Conservation (phyloP, 2,888 invertebrate species). For the Noctuana brunneofusca region DNA sequence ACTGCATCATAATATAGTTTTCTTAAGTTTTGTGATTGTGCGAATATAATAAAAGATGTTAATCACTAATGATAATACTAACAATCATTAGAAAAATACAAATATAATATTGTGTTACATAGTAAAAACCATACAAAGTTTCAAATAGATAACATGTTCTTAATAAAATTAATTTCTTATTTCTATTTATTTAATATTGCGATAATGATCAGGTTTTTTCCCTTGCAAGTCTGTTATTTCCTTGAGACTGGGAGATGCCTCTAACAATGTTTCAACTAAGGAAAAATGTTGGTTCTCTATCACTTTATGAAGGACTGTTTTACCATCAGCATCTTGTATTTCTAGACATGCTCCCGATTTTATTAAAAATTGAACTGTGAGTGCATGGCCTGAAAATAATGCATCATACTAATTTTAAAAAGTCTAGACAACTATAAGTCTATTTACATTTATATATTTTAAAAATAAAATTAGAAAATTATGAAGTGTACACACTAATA, state of each 20-base stretch:
- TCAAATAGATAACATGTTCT: neutral
- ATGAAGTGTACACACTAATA: too few relatives aligned
- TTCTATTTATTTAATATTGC: neutral
- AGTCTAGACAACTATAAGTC: neutral
- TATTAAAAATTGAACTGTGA: slow-evolving; percentile 86
- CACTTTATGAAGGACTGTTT: slow-evolving; percentile 91
- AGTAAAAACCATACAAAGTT: too few relatives aligned
- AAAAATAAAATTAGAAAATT: too few relatives aligned
- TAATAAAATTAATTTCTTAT: neutral
- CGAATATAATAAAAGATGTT: too few relatives aligned
- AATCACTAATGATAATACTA: too few relatives aligned
- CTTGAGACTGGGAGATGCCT: slow-evolving; percentile 60
- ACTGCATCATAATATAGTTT: too few relatives aligned
- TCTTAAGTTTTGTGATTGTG: too few relatives aligned
- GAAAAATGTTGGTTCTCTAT: slow-evolving; percentile 78
- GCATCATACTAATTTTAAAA: neutral
- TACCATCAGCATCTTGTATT: slow-evolving; percentile 89
- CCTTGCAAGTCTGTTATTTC: slow-evolving; percentile 68
- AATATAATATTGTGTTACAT: too few relatives aligned
- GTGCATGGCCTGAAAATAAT: slow-evolving; percentile 80
- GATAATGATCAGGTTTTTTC: slow-evolving; percentile 56
- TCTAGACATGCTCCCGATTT: slow-evolving; percentile 84
- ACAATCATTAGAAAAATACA: too few relatives aligned
- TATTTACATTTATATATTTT: neutral
- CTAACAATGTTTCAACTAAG: slow-evolving; percentile 67